phyloP scores from a whole-genome alignment of 1,140 invertebrate genomes.

The Pararge aegeria region DNA sequence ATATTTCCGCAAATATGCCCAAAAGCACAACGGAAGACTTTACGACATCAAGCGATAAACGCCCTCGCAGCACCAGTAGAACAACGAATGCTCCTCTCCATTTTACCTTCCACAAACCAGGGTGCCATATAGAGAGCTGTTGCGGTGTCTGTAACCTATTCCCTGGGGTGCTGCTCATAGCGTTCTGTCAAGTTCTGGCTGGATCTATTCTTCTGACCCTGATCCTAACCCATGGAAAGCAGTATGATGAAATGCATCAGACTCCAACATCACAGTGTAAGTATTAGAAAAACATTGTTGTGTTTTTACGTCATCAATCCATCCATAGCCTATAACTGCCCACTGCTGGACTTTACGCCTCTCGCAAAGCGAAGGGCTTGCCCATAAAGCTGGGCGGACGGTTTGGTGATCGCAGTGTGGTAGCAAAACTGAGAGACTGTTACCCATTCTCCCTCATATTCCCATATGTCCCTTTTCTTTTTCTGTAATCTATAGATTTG shows the following conservation, averaged over 20 bases:
- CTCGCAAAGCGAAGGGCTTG: too few relatives aligned
- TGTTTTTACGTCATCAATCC: too few relatives aligned
- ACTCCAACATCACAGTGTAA: constrained; percentile 53
- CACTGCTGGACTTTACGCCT: too few relatives aligned
- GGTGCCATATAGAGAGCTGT: constrained; percentile 68
- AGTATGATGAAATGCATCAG: constrained; percentile 65
- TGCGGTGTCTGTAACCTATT: constrained; percentile 69
- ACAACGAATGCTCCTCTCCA: constrained; percentile 46
- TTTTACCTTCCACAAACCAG: constrained; percentile 62
- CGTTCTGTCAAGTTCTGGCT: constrained; percentile 60
- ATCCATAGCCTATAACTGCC: too few relatives aligned
- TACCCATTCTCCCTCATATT: too few relatives aligned
- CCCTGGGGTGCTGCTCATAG: constrained; percentile 62
- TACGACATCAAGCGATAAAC: constrained; percentile 44
- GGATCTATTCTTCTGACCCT: constrained; percentile 60
- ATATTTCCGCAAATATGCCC: constrained; percentile 30
- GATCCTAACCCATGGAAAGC: constrained; percentile 51
- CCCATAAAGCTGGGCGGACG: too few relatives aligned
- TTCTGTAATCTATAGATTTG: too few relatives aligned
- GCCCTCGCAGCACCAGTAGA: constrained; percentile 35
- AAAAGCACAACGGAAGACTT: constrained; percentile 46
- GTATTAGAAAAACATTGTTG: constrained; percentile 28
- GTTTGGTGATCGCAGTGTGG: too few relatives aligned
- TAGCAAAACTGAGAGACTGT: too few relatives aligned
- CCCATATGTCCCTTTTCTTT: too few relatives aligned